Evolutionary conservation across 2,888 invertebrate genomes (phyloP).

Genomic region (Chironomus tentans): DNA sequence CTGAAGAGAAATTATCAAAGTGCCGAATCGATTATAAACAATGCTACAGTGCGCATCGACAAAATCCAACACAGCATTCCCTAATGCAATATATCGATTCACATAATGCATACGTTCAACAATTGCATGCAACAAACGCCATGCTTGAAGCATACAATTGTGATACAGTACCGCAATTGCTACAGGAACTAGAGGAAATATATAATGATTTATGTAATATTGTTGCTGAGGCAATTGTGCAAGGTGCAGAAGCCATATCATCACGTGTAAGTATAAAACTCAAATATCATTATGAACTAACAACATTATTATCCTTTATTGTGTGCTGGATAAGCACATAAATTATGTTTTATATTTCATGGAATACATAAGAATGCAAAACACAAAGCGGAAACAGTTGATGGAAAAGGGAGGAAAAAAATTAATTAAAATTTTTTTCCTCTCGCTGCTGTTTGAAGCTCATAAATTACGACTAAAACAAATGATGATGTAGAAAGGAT

Average conservation of each 20-base stretch:
- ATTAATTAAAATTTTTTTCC: no score
- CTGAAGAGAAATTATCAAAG: conserved; percentile 70
- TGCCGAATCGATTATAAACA: conserved; percentile 81
- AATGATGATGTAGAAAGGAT: no score
- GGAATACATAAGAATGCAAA: no score
- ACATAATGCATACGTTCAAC: conserved; percentile 89
- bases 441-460: no score
- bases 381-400: no score
- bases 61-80: conserved; percentile 59
- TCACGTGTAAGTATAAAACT: conserved; percentile 56
- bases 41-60: conserved; percentile 70
- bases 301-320: no score
- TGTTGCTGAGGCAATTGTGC: conserved; percentile 77
- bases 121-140: conserved; percentile 84
- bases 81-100: conserved; percentile 76
- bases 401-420: no score
- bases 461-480: no score
- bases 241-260: conserved; percentile 75
- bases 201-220: conserved; percentile 82
- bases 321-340: no score
- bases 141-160: conserved; percentile 84
- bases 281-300: no score
- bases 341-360: no score
- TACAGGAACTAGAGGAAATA: conserved; percentile 87
- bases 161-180: conserved; percentile 75